These are phyloP conservation scores for Urocynchramus pylzowi DNA, from an alignment of 2,113 vertebrate genomes.

Conservation along the genomic window DNA sequence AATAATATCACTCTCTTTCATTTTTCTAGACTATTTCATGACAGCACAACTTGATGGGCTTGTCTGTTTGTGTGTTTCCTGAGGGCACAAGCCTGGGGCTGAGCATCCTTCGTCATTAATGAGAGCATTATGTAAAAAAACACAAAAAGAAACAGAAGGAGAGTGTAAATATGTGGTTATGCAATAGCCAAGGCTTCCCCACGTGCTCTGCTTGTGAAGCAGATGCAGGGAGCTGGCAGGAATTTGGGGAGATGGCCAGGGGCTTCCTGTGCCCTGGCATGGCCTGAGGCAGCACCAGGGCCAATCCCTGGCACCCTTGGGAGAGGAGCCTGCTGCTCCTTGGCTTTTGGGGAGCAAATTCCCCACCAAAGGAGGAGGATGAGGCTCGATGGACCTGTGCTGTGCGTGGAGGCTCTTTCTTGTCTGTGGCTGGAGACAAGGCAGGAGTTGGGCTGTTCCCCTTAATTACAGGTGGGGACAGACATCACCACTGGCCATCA, in stretches of 20 bases:
- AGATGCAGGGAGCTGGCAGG: not conserved
- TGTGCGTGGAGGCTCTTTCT: accelerated
- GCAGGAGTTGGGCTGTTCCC: not conserved
- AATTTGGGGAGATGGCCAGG: not conserved
- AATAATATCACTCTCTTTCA: not conserved
- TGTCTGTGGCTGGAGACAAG: not conserved
- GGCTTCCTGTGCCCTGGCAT: not conserved
- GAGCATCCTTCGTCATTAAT: not conserved
- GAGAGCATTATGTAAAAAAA: not conserved
- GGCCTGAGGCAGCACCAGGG: accelerated
- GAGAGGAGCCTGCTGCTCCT: not conserved
- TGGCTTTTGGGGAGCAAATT: not conserved
- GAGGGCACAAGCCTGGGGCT: not conserved
- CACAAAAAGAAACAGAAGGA: not conserved
- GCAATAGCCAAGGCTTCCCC: not conserved
- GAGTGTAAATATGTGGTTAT: not conserved
- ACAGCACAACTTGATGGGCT: not conserved
- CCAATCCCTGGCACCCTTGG: not conserved
- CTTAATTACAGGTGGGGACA: not conserved
- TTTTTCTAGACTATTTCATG: not conserved
- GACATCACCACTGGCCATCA: not conserved
- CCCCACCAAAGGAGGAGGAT: not conserved
- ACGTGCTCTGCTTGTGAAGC: not conserved
- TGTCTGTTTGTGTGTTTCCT: not conserved
- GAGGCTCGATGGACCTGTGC: not conserved